These are phyloP conservation scores for Bolborhynchus lineola DNA, from an alignment of 2,113 vertebrate species.

Conservation along the genomic window DNA sequence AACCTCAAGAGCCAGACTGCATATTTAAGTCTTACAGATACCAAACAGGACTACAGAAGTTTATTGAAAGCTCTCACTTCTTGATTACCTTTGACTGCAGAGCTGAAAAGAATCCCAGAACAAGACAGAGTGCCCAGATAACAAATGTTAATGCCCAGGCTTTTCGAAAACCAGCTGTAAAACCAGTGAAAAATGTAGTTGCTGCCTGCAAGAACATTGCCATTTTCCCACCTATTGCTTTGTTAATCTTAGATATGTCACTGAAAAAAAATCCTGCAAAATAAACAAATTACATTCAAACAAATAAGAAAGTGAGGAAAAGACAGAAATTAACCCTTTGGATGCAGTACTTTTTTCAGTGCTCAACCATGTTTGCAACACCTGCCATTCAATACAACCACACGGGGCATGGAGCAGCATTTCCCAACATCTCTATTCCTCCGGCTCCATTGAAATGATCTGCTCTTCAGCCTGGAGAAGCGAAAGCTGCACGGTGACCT, in stretches of 20 bases:
- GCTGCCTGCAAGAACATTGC: constrained; percentile 81
- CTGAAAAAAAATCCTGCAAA: constrained; percentile 50
- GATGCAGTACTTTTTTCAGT: not conserved
- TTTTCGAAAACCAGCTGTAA: constrained; percentile 80
- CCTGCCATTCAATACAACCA: not conserved
- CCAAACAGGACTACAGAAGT: not conserved
- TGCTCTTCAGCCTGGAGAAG: not conserved
- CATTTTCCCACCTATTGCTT: constrained; percentile 84
- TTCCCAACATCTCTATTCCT: too few species aligned
- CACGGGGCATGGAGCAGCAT: not conserved
- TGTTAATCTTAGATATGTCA: constrained; percentile 86
- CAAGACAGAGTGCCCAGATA: constrained; percentile 82
- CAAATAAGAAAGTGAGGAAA: constrained; percentile 1
- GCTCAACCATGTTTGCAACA: not conserved
- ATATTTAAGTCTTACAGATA: not conserved
- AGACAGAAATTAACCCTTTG: not conserved
- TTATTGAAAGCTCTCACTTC: not conserved
- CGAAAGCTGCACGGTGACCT: not conserved
- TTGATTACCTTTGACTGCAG: constrained; percentile 77
- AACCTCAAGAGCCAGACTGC: not conserved
- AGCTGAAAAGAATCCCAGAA: constrained; percentile 78
- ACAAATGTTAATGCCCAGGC: constrained; percentile 88
- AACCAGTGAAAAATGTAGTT: constrained; percentile 77
- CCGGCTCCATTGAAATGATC: not conserved
- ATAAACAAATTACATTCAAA: constrained; percentile 9